A percentile compares a stretch with the other conserved stretches of the same genome.
These are phyloP conservation scores for Andrena camellia DNA, from an alignment of 2,888 invertebrate species.

Conservation along the genomic window DNA sequence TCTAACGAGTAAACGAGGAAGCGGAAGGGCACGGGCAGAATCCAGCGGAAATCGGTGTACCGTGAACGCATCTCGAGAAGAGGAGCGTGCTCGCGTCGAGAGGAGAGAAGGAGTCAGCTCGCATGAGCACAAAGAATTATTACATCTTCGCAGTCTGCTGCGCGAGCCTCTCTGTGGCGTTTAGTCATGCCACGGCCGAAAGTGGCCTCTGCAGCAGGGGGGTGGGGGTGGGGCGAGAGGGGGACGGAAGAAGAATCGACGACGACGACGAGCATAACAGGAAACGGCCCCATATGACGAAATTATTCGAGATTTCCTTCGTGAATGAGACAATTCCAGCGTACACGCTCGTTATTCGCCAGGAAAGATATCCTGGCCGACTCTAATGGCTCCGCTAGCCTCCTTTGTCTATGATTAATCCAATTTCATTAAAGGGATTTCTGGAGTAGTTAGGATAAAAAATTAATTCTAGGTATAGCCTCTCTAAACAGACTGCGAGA, in stretches of 20 bases:
- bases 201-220: constrained; percentile 52
- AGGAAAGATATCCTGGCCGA: constrained; percentile 24
- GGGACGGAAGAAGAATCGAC: constrained; percentile 28
- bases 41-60: constrained; percentile 19
- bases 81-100: constrained; percentile 28
- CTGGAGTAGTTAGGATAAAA: not conserved
- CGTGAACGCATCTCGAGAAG: constrained; percentile 40
- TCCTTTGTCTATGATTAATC: not conserved
- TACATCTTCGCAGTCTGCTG: constrained; percentile 83
- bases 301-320: constrained; percentile 60
- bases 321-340: constrained; percentile 44
- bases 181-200: constrained; percentile 73
- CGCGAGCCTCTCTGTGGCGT: constrained; percentile 57
- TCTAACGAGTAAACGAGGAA: not conserved
- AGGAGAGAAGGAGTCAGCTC: constrained; percentile 65
- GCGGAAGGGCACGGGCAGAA: not conserved
- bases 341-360: constrained; percentile 24
- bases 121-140: constrained; percentile 79
- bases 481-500: no score
- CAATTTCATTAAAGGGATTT: not conserved
- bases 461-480: no score
- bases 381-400: constrained; percentile 32
- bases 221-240: not conserved
- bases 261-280: constrained; percentile 51
- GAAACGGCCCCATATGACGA: constrained; percentile 45